Conservation (phyloP, 1,140 invertebrate species). For the Caenorhabditis remanei region DNA sequence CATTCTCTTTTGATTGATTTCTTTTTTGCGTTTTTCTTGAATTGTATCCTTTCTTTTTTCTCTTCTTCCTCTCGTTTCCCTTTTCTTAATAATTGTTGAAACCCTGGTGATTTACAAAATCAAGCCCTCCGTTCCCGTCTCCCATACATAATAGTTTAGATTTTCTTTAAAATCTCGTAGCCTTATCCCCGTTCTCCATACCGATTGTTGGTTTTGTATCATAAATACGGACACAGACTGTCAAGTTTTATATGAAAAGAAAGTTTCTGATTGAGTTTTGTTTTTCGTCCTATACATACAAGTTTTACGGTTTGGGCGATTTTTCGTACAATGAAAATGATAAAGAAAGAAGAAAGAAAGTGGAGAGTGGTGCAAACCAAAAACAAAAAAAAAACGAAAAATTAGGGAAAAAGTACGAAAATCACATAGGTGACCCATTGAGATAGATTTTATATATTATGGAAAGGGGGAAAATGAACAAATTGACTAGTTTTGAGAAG, state of each 20-base stretch:
- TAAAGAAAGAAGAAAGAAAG: not conserved
- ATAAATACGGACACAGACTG: constrained; percentile 24
- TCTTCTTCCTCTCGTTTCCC: not conserved
- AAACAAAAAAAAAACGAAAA: not conserved
- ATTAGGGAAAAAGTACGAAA: constrained; percentile 24
- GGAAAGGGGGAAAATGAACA: not conserved
- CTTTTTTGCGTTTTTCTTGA: not conserved
- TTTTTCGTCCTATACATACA: constrained; percentile 36
- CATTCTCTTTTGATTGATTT: constrained; percentile 1
- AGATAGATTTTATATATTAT: constrained; percentile 38
- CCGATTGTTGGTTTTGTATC: not conserved
- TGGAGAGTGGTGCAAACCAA: not conserved
- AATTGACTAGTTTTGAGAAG: constrained; percentile 39
- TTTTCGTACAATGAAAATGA: constrained; percentile 8
- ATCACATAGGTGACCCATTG: constrained; percentile 54
- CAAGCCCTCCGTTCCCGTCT: not conserved
- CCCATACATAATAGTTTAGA: not conserved
- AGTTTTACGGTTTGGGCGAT: constrained; percentile 8
- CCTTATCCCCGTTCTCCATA: not conserved
- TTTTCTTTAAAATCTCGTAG: not conserved
- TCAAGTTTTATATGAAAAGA: constrained; percentile 37
- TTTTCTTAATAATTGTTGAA: not conserved
- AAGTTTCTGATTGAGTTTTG: constrained; percentile 50
- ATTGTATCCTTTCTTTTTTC: too few species aligned
- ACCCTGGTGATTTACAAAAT: constrained; percentile 35